Base-by-base conservation (phyloP, 1,140 invertebrate genomes). In the Stegodyphus dumicola region DNA sequence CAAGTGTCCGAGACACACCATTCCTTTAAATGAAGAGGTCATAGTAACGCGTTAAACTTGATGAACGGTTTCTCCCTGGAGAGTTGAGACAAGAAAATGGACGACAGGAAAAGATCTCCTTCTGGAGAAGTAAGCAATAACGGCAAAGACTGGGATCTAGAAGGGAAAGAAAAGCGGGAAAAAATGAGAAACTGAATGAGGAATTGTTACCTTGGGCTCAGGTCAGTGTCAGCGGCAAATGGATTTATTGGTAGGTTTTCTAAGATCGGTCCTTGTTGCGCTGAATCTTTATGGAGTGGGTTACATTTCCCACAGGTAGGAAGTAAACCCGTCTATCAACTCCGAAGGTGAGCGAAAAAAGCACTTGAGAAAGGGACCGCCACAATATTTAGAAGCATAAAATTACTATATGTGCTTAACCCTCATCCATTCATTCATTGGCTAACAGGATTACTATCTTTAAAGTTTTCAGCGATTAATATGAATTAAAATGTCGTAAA, bases 61-160 rank as follows among this genome's bases (percentile, higher is more conserved):
- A 78, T 51, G 77, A 77, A 78, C 77, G 66, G 54, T 56, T 53
- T 73, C 17, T 49, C 18, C 49, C 60, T 15, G 53, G 49, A 80
- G 67, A 66, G 60, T 66, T 80, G 78, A 69, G 78, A 80, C 13
- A 71, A 71, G 78, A 71, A 70, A n/a, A 15, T 33, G 3, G 33
- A 33, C 33, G 33, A 33, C 33, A 33, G 33, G 33, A 33, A 33
- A 33, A 33, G 33, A 33, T 33, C 33, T 33, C 33, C 33, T 33
- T 33, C 33, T 33, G 33, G 33, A 33, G 33, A 33, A 33, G 33
- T 33, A 33, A 33, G 33, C 33, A 33, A 33, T 33, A 33, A 33
- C 33, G 33, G 33, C 33, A 33, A 33, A 33, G 33, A 33, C 33
- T 33, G 33, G 33, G 33, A 33, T 33, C 33, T 33, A 33, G 33